phyloP scores from a whole-genome alignment of 2,797 vertebrate genomes.

The Choloepus didactylus region DNA sequence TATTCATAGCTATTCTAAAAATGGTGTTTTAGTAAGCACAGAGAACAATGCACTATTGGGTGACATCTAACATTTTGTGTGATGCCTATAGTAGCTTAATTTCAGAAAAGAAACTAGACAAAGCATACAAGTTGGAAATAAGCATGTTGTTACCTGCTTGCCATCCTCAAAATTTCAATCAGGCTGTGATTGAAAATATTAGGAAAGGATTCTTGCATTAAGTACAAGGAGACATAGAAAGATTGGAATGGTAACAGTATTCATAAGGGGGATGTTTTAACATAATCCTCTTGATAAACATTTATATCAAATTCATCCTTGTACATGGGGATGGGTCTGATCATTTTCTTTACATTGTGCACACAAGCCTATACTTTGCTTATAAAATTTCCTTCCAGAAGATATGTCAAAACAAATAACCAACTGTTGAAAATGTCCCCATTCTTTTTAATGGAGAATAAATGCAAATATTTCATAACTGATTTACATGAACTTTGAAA shows the following conservation, averaged over 20 bases:
- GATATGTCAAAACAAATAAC: background rate
- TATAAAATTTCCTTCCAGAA: background rate
- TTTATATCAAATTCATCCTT: background rate
- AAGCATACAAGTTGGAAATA: constrained; percentile 47
- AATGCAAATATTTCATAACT: background rate
- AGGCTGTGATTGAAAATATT: constrained; percentile 14
- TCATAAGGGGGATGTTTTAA: background rate
- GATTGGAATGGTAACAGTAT: background rate
- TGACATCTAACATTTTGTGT: background rate
- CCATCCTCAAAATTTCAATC: background rate
- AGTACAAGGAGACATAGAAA: constrained; percentile 22
- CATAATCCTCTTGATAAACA: constrained; percentile 3
- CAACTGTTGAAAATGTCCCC: background rate
- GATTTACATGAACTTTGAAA: constrained; percentile 5
- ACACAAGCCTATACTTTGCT: background rate
- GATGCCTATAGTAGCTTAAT: background rate
- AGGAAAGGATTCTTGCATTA: background rate
- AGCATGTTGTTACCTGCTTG: background rate
- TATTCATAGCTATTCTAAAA: constrained; percentile 20
- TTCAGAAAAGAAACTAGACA: constrained; percentile 20
- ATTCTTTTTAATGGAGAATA: background rate
- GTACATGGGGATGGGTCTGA: background rate
- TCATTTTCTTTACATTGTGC: constrained; percentile 18
- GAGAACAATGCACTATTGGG: background rate
- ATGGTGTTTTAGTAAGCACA: background rate